Percentiles rank a stretch among this genome's conserved stretches.
These are phyloP conservation scores for Aleiodes alternator DNA, from an alignment of 2,888 invertebrate genomes.

Conservation along the genomic window DNA sequence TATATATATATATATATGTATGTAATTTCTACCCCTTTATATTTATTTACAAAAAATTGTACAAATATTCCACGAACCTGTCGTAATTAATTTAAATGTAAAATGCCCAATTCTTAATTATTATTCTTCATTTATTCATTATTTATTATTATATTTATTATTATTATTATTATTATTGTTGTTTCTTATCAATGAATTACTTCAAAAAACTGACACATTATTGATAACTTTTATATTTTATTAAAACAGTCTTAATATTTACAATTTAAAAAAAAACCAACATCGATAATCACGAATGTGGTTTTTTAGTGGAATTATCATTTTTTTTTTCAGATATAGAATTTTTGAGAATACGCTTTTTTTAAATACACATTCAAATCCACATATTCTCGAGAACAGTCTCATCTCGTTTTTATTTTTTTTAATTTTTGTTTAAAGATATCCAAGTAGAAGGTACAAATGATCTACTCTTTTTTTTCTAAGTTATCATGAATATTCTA, in stretches of 20 bases:
- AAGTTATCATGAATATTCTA: too few species aligned
- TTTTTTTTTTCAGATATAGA: slow-evolving; percentile 23
- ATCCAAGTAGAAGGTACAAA: too few species aligned
- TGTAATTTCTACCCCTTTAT: background rate
- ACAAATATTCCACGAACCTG: slow-evolving; percentile 29
- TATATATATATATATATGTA: too few species aligned
- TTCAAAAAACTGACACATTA: slow-evolving; percentile 33
- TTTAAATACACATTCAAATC: slow-evolving; percentile 18
- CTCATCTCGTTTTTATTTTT: slow-evolving; percentile 5
- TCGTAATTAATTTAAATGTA: slow-evolving; percentile 28
- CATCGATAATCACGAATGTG: slow-evolving; percentile 10
- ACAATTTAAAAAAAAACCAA: slow-evolving; percentile 9
- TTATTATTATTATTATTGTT: slow-evolving; percentile 7
- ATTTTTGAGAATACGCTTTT: slow-evolving; percentile 39
- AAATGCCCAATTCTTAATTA: slow-evolving; percentile 16
- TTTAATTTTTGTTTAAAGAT: background rate
- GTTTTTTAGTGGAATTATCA: background rate
- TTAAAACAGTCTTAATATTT: slow-evolving; percentile 37
- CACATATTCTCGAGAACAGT: slow-evolving; percentile 37
- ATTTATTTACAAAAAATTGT: slow-evolving; percentile 29
- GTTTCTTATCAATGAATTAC: background rate
- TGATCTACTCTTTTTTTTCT: too few species aligned
- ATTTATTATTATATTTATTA: slow-evolving; percentile 17
- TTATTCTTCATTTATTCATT: too few species aligned
- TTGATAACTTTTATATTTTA: slow-evolving; percentile 15